Conservation (phyloP, 2,888 invertebrate species). For the Protodeltote pygarga region DNA sequence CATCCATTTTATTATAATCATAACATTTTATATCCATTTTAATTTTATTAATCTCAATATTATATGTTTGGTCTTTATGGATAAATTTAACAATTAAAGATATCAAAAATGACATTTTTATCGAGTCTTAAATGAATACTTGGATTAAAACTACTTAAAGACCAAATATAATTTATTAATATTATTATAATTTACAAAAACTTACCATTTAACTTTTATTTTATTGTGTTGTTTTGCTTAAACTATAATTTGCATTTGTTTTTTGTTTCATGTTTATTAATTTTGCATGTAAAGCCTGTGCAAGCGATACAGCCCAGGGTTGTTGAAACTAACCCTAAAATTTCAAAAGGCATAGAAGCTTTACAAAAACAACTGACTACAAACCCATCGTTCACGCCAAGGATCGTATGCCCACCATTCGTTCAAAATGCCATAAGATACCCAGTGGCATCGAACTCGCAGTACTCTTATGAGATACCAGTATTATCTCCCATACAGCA, state of each 20-base stretch:
- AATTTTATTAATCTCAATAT: no score
- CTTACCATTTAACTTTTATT: slow-evolving; percentile 28
- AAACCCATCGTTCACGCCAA: slow-evolving; percentile 82
- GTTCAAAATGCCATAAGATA: slow-evolving; percentile 73
- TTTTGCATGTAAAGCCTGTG: slow-evolving; percentile 80
- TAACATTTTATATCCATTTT: slow-evolving; percentile 54
- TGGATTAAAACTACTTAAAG: slow-evolving; percentile 16
- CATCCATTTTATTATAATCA: not conserved
- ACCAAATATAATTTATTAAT: not conserved
- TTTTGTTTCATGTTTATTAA: slow-evolving; percentile 75
- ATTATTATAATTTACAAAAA: slow-evolving; percentile 18
- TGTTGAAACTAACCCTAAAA: slow-evolving; percentile 75
- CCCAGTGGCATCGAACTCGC: slow-evolving; percentile 62
- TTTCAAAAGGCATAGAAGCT: slow-evolving; percentile 71
- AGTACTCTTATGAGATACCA: slow-evolving; percentile 72
- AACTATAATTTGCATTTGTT: slow-evolving; percentile 75
- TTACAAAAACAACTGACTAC: slow-evolving; percentile 82
- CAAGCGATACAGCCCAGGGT: slow-evolving; percentile 86
- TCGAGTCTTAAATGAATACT: no score
- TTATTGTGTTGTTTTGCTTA: slow-evolving; percentile 50
- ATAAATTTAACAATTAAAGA: not conserved
- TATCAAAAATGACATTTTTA: not conserved
- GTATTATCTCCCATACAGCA: slow-evolving; percentile 80
- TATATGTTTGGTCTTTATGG: slow-evolving; percentile 17
- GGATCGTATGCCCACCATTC: slow-evolving; percentile 81